Conservation (phyloP, 1,140 invertebrate species). For the Frieseomelitta varia region DNA sequence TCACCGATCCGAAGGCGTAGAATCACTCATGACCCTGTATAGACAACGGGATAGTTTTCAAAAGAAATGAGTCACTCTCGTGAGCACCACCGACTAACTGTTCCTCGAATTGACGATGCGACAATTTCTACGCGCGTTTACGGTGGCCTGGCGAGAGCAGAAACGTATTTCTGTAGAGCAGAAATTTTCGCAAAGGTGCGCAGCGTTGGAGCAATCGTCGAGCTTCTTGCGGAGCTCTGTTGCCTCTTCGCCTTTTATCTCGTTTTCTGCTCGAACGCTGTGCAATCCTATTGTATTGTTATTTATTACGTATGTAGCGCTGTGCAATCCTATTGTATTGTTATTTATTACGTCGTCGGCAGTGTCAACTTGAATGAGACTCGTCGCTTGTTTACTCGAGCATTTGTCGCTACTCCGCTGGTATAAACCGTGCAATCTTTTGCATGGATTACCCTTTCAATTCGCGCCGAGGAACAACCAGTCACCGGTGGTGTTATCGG, state of each 20-base stretch:
- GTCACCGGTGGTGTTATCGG: background rate
- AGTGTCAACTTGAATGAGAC: too few relatives aligned
- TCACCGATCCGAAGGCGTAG: too few relatives aligned
- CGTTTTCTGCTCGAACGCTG: background rate
- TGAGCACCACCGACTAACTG: too few relatives aligned
- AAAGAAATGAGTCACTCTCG: too few relatives aligned
- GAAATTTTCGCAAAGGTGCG: too few relatives aligned
- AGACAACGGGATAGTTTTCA: too few relatives aligned
- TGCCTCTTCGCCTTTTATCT: background rate
- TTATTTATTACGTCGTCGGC: background rate
- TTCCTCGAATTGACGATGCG: background rate
- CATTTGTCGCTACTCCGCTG: background rate
- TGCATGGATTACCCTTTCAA: background rate
- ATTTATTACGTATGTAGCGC: background rate
- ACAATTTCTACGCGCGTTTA: background rate
- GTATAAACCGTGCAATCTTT: background rate
- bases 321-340: background rate
- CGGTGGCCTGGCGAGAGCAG: too few relatives aligned
- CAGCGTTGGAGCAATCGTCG: too few relatives aligned
- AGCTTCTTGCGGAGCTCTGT: background rate
- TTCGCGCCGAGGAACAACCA: background rate
- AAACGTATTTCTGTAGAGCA: background rate
- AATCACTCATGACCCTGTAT: too few relatives aligned
- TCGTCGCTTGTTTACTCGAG: background rate
- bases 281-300: background rate